Evolutionary conservation across 2,888 invertebrate species (phyloP), one percentile per base, ranked within the genome.

Genomic region (Alloscopus bannaensis): DNA sequence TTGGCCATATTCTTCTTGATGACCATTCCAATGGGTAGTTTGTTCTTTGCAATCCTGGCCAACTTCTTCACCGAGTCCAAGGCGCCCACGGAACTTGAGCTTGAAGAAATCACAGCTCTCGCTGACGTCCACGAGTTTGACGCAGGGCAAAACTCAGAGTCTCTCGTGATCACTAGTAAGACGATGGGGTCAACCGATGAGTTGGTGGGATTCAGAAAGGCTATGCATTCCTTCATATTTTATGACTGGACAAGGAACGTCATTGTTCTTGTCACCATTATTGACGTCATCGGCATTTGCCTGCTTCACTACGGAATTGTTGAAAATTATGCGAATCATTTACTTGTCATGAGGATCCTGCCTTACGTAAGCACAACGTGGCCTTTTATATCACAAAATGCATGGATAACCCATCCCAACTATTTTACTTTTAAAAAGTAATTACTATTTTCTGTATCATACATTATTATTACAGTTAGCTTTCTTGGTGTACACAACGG

Each of bases 1-100:
- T 20, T 59, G 8, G 29, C 65, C 2, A 57, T 76, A 16, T 83
- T 81, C 62, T 72, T 81, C 31, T 22, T 76, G 11, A 72, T 81
- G 3, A 83, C 83, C 0, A 80, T 69, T 47, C 75, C 76, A 29
- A 72, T 83, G 45, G 81, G 83, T 26, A 60, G 71, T 59, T 60
- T 83, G 4, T 76, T 78, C 28, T 80, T 81, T 59, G 81, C 59
- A 1, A 62, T 80, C n/a, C 52, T 83, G 1, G 80, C 28, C 2
- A 52, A 52, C 52, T 40, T 76, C 45, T 76, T 69, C 20, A 52
- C 28, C 0, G 68, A 76, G 11, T 76, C 76, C 18, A 76, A 76
- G 28, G 36, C 68, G 13, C 36, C 60, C 11, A 59, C 2, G 3
- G 69, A 76, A n/a, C 69, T 76, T 1, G 76, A 76, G 29, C 16